Evolutionary conservation across 2,888 invertebrate species (phyloP).

Genomic region (Eristalis pertinax): DNA sequence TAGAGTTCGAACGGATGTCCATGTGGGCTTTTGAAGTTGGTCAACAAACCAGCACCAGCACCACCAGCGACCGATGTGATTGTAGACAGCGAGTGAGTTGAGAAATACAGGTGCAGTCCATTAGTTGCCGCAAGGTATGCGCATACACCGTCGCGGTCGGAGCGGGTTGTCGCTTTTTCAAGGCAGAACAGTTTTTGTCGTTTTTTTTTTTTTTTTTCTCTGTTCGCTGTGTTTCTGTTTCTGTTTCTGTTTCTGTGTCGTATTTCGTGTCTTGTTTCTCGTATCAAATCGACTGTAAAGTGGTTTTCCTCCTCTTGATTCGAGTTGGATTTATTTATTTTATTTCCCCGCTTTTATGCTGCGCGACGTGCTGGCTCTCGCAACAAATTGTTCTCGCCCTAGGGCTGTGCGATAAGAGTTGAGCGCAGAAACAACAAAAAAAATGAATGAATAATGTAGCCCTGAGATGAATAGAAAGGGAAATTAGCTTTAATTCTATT

Average conservation of each 20-base stretch:
- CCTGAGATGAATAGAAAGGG: constrained; percentile 50
- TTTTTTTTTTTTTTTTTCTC: too few species aligned
- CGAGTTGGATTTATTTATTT: constrained; percentile 27
- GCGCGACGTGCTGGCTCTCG: neutral
- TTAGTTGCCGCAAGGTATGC: constrained; percentile 56
- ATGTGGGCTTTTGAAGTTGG: constrained; percentile 32
- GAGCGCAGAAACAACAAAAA: too few species aligned
- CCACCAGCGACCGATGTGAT: neutral
- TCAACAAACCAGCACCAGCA: constrained; percentile 21
- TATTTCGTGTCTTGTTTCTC: constrained; percentile 1
- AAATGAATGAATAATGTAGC: neutral
- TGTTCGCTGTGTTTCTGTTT: constrained; percentile 6
- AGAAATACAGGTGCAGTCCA: constrained; percentile 67
- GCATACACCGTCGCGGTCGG: neutral
- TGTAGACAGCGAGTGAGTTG: constrained; percentile 2
- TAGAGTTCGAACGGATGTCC: constrained; percentile 7
- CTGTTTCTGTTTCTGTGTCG: neutral
- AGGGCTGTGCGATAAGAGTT: neutral
- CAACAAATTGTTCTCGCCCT: constrained; percentile 13
- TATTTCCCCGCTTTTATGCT: neutral
- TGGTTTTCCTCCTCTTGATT: constrained; percentile 62
- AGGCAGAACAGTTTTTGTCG: constrained; percentile 67
- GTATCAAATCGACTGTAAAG: constrained; percentile 52
- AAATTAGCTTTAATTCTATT: constrained; percentile 20
- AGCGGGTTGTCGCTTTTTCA: constrained; percentile 65